A percentile compares a stretch with the other conserved stretches of the same genome.
phyloP scores from a whole-genome alignment of 2,797 vertebrate species.

The Cottoperca gobio region DNA sequence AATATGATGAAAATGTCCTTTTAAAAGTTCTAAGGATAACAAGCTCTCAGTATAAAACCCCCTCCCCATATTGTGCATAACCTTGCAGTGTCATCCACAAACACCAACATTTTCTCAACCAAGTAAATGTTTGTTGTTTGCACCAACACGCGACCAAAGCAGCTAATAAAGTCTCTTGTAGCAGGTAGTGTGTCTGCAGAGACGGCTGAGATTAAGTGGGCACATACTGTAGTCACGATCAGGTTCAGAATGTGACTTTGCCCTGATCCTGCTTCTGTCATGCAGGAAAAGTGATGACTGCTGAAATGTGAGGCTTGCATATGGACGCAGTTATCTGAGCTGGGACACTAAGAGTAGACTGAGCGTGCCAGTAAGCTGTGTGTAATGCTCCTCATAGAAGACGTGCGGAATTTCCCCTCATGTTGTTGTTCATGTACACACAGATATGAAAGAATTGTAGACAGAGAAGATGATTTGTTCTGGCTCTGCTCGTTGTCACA shows the following conservation, averaged over 20 bases:
- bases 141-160: not conserved
- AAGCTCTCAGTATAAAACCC: too few species aligned
- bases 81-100: not conserved
- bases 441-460: not conserved
- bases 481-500: slow-evolving; percentile 9
- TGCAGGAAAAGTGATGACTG: slow-evolving; percentile 80
- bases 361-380: slow-evolving; percentile 54
- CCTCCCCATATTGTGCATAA: not conserved
- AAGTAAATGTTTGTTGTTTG: not conserved
- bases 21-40: too few species aligned
- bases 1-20: too few species aligned
- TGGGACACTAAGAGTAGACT: slow-evolving; percentile 49
- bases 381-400: not conserved
- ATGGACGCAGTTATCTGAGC: slow-evolving; percentile 69
- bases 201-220: slow-evolving; percentile 25
- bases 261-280: slow-evolving; percentile 62
- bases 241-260: slow-evolving; percentile 71
- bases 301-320: slow-evolving; percentile 76
- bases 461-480: not conserved
- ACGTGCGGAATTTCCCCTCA: not conserved
- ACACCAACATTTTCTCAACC: not conserved
- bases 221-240: slow-evolving; percentile 40
- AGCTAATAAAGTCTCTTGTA: not conserved
- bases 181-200: not conserved
- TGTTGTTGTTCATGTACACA: not conserved